Percentiles rank a stretch among this genome's conserved stretches.
phyloP scores from a whole-genome alignment of 2,113 vertebrate genomes.

The Sterrhoptilus dennistouni region DNA sequence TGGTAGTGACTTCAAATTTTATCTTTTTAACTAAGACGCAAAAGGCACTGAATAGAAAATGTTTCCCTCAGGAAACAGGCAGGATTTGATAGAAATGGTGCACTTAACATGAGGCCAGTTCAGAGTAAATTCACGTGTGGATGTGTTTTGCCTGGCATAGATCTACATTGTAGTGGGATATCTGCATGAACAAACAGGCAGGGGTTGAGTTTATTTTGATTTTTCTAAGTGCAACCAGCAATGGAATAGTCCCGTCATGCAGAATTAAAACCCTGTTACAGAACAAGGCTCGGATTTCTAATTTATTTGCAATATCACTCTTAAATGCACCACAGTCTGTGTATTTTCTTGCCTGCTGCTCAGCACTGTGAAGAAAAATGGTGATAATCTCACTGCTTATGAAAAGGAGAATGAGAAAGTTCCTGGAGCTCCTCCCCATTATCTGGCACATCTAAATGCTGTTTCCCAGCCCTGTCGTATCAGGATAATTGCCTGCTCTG shows the following conservation, averaged over 20 bases:
- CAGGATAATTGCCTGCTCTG: slow-evolving; percentile 40
- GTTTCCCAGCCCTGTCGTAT: background rate
- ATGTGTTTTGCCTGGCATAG: background rate
- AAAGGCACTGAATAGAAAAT: background rate
- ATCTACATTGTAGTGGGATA: background rate
- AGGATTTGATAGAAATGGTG: background rate
- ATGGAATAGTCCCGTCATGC: background rate
- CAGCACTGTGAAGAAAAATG: background rate
- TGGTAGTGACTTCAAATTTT: background rate
- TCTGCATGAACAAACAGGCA: background rate
- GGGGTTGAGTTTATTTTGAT: background rate
- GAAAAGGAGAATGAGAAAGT: slow-evolving; percentile 17
- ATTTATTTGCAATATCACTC: background rate
- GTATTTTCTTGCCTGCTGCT: slow-evolving; percentile 14
- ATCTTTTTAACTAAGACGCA: background rate
- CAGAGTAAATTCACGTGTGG: background rate
- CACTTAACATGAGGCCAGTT: background rate
- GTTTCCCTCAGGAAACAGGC: background rate
- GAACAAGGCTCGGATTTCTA: background rate
- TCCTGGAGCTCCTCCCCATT: slow-evolving; percentile 25
- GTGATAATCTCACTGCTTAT: slow-evolving; percentile 17
- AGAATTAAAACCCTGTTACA: background rate
- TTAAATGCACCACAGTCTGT: background rate
- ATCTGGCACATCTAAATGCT: slow-evolving; percentile 7
- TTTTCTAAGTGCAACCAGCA: background rate